These are phyloP conservation scores for Diprion similis DNA, from an alignment of 1,140 invertebrate genomes.

Conservation along the genomic window DNA sequence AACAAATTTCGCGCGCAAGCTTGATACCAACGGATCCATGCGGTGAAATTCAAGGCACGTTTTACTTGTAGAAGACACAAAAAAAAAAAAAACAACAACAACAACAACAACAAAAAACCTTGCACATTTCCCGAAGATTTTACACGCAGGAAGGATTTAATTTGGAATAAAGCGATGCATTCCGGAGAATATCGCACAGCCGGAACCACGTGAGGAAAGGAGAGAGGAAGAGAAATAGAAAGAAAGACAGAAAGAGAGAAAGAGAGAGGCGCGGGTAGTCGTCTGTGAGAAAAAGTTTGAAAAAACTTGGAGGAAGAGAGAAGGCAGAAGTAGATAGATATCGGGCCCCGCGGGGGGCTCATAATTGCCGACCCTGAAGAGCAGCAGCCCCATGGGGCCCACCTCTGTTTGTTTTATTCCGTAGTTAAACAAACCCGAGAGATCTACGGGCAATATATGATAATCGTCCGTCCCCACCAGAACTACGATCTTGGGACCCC, in stretches of 20 bases:
- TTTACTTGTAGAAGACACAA: too few species aligned
- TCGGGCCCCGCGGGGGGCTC: constrained; percentile 56
- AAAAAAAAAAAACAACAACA: too few species aligned
- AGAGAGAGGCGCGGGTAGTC: constrained; percentile 15
- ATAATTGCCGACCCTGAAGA: constrained; percentile 63
- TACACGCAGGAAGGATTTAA: neutral
- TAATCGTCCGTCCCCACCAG: constrained; percentile 51
- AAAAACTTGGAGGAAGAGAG: constrained; percentile 19
- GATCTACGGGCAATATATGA: constrained; percentile 63
- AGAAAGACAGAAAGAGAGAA: constrained; percentile 20
- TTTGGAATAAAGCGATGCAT: neutral
- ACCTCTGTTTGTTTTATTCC: constrained; percentile 63
- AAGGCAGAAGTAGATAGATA: constrained; percentile 45
- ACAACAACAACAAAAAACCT: too few species aligned
- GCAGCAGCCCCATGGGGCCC: constrained; percentile 59
- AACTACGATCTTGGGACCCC: constrained; percentile 18
- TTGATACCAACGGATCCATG: too few species aligned
- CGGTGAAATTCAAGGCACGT: too few species aligned
- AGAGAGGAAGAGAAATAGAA: constrained; percentile 16
- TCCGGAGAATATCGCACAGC: constrained; percentile 12
- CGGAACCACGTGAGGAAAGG: constrained; percentile 15
- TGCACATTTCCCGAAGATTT: neutral
- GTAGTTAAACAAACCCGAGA: constrained; percentile 59
- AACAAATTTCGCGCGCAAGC: too few species aligned
- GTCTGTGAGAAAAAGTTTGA: constrained; percentile 25